Evolutionary conservation across 2,888 invertebrate genomes (phyloP), one percentile per base, ranked within the genome.

Genomic region (Quadroppia sp.): DNA sequence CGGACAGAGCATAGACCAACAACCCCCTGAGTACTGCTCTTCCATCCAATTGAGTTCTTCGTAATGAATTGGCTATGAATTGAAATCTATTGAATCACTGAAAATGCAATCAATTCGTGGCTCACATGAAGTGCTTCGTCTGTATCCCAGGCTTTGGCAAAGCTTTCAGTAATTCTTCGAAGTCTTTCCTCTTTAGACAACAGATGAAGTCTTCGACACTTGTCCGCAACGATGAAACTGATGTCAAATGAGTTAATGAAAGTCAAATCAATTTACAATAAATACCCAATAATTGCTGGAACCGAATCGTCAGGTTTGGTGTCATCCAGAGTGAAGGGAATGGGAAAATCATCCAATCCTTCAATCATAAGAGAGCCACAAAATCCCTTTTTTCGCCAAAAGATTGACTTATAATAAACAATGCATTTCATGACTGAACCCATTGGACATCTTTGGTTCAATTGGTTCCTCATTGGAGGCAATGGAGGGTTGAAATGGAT

Each of bases 401-500:
- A 84, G 2, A 82, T 78, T 20, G 77, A 79, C 48, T 80, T 78
- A 78, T 83, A 84, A 74, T 82, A 83, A 36, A 83, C 77, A 71
- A 83, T 80, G 48, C 81, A 81, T 77, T 85, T 84, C 76, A 84
- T 81, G 59, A 82, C 81, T 56, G 80, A 79, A 11, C 83, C 83
- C 82, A 83, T 82, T 2, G 82, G 82, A 59, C 81, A 77, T 25
- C 81, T 78, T 76, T 82, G 81, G 42, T 80, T 79, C 23, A 83
- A 78, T 75, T 83, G 81, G 74, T 79, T 79, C 59, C 82, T 78
- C 1, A 79, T 71, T 7, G 80, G 76, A 0, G 82, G 81, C 32
- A 83, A 77, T 23, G 80, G 78, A 20, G 83, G 83, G 7, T 79
- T 78, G 74, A 81, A 84, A 48, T 80, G 79, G 67, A 83, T 82